phyloP scores from a whole-genome alignment of 92 coral and sea anemone species.

The Epizoanthus scotinus region DNA sequence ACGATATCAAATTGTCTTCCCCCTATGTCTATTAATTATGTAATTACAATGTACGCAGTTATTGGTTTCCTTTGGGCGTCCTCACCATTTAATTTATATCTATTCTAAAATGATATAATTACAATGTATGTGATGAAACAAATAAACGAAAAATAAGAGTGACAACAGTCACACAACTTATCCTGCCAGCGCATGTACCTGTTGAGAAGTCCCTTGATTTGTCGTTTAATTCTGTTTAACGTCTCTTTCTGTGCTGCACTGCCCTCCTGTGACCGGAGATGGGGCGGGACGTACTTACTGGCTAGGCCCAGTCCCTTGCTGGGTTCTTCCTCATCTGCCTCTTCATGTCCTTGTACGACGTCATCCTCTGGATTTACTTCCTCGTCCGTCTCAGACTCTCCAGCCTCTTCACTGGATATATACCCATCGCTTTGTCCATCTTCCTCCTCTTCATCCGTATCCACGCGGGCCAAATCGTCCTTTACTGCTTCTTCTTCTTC shows the following conservation, averaged over 20 bases:
- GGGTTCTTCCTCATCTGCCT: not conserved
- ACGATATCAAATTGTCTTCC: too few species aligned
- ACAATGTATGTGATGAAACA: too few species aligned
- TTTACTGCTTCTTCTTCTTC: conserved; percentile 14
- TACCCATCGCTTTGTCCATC: conserved; percentile 28
- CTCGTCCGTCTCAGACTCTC: not conserved
- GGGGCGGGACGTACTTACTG: conserved; percentile 87
- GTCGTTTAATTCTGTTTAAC: conserved; percentile 64
- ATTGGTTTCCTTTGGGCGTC: too few species aligned
- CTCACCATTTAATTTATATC: too few species aligned
- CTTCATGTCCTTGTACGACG: not conserved
- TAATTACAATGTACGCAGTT: too few species aligned
- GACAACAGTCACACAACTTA: not conserved
- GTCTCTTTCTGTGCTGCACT: conserved; percentile 55
- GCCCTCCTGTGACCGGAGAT: conserved; percentile 58
- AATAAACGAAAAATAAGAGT: too few species aligned
- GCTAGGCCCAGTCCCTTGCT: conserved; percentile 4
- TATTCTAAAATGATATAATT: too few species aligned
- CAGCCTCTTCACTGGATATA: conserved; percentile 15
- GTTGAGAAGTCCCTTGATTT: conserved; percentile 90
- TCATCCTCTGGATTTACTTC: not conserved
- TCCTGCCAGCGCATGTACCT: conserved; percentile 49
- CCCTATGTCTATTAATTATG: too few species aligned
- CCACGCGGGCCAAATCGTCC: not conserved
- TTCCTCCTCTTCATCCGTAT: not conserved